These are phyloP conservation scores for Coenonympha glycerion DNA, from an alignment of 2,888 invertebrate genomes.

Conservation along the genomic window DNA sequence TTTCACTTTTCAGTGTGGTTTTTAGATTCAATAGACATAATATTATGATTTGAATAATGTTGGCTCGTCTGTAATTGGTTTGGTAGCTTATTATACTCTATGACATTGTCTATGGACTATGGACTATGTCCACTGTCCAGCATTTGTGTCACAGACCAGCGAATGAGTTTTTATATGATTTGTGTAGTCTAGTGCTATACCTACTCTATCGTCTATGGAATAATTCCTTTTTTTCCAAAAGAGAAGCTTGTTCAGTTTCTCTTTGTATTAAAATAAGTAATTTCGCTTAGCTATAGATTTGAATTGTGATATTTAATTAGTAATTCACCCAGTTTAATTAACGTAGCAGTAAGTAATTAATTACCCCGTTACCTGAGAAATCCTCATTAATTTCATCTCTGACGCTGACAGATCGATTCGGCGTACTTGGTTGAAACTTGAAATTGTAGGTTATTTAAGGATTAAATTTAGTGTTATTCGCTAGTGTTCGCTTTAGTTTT, in stretches of 20 bases:
- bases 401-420: conserved; percentile 66
- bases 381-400: conserved; percentile 23
- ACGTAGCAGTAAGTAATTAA: conserved; percentile 24
- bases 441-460: conserved; percentile 63
- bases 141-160: too few species aligned
- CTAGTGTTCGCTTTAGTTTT: conserved; percentile 13
- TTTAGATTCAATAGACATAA: background rate
- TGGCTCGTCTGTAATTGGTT: too few species aligned
- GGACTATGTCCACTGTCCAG: too few species aligned
- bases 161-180: too few species aligned
- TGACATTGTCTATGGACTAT: too few species aligned
- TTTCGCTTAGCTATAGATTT: conserved; percentile 11
- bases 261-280: conserved; percentile 14
- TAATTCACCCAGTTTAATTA: conserved; percentile 28
- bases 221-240: conserved; percentile 10
- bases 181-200: background rate
- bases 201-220: background rate
- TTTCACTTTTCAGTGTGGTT: background rate
- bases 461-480: conserved; percentile 40
- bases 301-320: conserved; percentile 37
- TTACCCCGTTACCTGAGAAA: conserved; percentile 21
- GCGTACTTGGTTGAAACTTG: conserved; percentile 37
- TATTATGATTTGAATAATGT: background rate
- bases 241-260: conserved; percentile 15
- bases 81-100: too few species aligned